A percentile compares a stretch with the other conserved stretches of the same genome.
Evolutionary conservation across 2,113 vertebrate species (phyloP).

Genomic region (Camelus bactrianus): DNA sequence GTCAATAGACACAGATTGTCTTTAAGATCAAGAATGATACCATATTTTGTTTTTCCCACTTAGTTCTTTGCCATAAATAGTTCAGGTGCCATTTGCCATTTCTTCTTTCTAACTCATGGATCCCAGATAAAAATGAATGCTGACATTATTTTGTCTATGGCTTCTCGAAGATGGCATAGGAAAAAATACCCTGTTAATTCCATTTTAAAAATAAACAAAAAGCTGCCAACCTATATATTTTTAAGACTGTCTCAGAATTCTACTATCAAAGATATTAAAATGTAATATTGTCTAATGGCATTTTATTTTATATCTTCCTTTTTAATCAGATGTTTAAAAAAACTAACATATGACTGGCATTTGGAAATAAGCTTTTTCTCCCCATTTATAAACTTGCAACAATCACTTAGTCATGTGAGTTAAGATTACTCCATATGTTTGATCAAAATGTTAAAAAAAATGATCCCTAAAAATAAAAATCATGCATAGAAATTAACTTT

Average conservation of each 20-base stretch:
- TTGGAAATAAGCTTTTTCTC: background rate
- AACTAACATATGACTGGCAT: background rate
- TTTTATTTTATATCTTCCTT: background rate
- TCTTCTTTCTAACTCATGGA: background rate
- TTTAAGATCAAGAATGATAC: background rate
- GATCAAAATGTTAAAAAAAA: conserved; percentile 13
- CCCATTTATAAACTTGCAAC: background rate
- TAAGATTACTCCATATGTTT: conserved; percentile 44
- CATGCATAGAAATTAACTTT: background rate
- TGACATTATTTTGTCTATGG: background rate
- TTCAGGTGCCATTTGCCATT: background rate
- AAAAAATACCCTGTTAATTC: background rate
- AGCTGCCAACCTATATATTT: background rate
- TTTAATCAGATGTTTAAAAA: background rate
- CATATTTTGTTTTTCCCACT: background rate
- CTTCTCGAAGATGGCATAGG: background rate
- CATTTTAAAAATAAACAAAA: background rate
- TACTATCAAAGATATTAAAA: background rate
- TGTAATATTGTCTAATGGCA: background rate
- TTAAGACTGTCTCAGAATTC: background rate
- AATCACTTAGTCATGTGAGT: conserved; percentile 20
- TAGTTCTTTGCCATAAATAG: background rate
- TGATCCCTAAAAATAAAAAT: conserved; percentile 37
- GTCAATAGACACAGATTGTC: background rate
- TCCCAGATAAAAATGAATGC: background rate